Evolutionary conservation across 2,797 vertebrate species (phyloP).

Genomic region (Salmo trutta): DNA sequence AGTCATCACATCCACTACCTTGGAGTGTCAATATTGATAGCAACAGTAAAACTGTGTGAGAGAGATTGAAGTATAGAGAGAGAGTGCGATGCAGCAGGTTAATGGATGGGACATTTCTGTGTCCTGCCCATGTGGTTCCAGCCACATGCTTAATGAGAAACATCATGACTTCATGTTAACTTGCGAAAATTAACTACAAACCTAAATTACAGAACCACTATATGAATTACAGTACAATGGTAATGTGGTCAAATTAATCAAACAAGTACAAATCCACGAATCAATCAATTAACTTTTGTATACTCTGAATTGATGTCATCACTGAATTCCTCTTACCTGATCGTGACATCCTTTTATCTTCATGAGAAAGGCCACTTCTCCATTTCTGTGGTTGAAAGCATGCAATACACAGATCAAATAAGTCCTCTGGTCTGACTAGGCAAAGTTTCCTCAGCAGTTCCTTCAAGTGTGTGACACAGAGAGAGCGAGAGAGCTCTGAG

Average conservation of each 20-base stretch:
- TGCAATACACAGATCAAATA: slow-evolving; percentile 52
- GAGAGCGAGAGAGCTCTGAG: slow-evolving; percentile 17
- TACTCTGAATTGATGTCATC: neutral
- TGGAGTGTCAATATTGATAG: slow-evolving; percentile 73
- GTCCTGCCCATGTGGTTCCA: slow-evolving; percentile 49
- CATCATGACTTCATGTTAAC: slow-evolving; percentile 11
- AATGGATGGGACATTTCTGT: slow-evolving; percentile 67
- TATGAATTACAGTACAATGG: neutral
- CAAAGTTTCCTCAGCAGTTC: slow-evolving; percentile 61
- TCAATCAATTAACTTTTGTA: neutral
- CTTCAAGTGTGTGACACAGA: slow-evolving; percentile 55
- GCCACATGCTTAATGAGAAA: slow-evolving; percentile 33
- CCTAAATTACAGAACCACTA: neutral
- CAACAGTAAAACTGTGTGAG: slow-evolving; percentile 69
- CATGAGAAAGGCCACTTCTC: slow-evolving; percentile 71
- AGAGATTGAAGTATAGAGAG: too few relatives aligned
- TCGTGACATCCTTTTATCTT: slow-evolving; percentile 83
- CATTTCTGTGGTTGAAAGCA: slow-evolving; percentile 72
- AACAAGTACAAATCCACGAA: neutral
- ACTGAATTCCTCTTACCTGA: slow-evolving; percentile 67
- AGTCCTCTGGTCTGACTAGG: slow-evolving; percentile 57
- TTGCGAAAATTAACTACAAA: neutral
- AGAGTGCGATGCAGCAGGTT: slow-evolving; percentile 32
- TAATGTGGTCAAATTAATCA: neutral
- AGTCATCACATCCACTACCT: slow-evolving; percentile 70